Evolutionary conservation across 2,113 vertebrate species (phyloP).

Genomic region (Oxyura jamaicensis): DNA sequence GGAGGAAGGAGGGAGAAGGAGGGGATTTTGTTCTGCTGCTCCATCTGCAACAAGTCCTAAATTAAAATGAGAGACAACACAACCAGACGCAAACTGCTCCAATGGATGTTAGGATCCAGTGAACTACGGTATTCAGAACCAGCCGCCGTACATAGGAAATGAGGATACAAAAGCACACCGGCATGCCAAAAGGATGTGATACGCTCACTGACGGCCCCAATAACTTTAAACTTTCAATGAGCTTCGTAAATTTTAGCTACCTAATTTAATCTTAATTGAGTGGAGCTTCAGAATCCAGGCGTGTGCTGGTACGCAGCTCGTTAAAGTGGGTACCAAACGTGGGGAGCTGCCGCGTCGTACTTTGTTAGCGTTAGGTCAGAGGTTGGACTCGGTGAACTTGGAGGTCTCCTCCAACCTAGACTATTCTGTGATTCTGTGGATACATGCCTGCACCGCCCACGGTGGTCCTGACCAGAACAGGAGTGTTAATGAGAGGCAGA

Average conservation of each 20-base stretch:
- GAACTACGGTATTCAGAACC: background rate
- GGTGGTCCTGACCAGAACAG: too few species aligned
- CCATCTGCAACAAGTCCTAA: background rate
- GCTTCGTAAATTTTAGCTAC: background rate
- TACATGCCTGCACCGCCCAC: background rate
- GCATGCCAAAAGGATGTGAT: background rate
- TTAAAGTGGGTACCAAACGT: background rate
- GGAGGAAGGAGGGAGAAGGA: background rate
- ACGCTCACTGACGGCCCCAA: background rate
- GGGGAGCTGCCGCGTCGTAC: background rate
- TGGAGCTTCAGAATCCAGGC: background rate
- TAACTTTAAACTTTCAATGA: background rate
- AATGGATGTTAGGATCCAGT: background rate
- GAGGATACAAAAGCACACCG: background rate
- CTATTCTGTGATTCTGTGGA: too few species aligned
- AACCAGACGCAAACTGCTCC: background rate
- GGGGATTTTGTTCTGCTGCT: background rate
- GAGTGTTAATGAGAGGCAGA: background rate
- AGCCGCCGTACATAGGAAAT: background rate
- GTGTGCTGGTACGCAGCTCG: background rate
- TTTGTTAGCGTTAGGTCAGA: too few species aligned
- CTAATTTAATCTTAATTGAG: constrained; percentile 1
- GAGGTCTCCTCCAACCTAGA: too few species aligned
- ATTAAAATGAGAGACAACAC: background rate
- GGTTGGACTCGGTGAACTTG: too few species aligned